These are phyloP conservation scores for Tenthredo distinguenda DNA, from an alignment of 2,888 invertebrate species.

Conservation along the genomic window DNA sequence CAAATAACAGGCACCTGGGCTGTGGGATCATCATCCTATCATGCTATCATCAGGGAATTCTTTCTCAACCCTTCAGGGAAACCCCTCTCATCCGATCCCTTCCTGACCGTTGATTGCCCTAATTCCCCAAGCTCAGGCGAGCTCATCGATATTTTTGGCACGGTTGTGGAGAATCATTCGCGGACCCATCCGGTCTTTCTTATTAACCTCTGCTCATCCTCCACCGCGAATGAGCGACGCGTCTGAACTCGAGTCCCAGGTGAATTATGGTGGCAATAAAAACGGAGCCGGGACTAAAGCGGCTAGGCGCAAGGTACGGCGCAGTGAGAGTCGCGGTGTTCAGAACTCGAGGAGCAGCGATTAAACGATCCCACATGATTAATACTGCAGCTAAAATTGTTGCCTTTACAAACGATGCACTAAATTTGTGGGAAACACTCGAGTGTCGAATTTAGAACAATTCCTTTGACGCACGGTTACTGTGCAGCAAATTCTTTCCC, in stretches of 20 bases:
- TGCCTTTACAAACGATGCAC: constrained; percentile 4
- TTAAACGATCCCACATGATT: constrained; percentile 36
- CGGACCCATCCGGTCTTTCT: background rate
- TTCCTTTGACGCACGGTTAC: background rate
- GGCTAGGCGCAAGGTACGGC: background rate
- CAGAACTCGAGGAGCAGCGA: background rate
- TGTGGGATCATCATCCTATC: background rate
- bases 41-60: background rate
- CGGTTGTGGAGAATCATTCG: constrained; percentile 25
- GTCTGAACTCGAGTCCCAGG: constrained; percentile 9
- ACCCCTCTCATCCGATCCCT: constrained; percentile 9
- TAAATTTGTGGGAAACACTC: constrained; percentile 17
- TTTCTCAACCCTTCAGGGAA: background rate
- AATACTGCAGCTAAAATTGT: constrained; percentile 23
- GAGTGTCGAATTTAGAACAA: constrained; percentile 9
- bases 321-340: background rate
- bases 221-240: constrained; percentile 5
- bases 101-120: constrained; percentile 44
- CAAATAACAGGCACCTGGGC: background rate
- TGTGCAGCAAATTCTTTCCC: constrained; percentile 1
- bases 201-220: constrained; percentile 34
- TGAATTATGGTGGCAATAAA: constrained; percentile 30
- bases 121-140: constrained; percentile 25
- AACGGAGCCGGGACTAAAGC: background rate
- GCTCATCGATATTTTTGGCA: constrained; percentile 37